Evolutionary conservation across 2,113 vertebrate genomes (phyloP).

Genomic region (Vimba vimba): DNA sequence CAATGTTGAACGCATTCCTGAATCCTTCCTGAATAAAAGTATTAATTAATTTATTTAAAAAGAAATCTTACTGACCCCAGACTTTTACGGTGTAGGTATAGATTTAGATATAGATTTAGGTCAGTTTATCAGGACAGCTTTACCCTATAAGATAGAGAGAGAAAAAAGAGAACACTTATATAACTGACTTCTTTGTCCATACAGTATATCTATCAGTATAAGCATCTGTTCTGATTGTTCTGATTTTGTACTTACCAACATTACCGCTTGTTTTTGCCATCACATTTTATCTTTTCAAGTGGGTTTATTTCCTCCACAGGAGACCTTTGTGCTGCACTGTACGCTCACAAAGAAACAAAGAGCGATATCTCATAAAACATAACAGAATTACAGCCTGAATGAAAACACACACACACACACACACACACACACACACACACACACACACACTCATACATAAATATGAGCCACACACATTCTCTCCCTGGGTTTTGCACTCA

Average conservation of each 20-base stretch:
- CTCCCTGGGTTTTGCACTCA: conserved; percentile 17
- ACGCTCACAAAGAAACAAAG: conserved; percentile 50
- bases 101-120: conserved; percentile 35
- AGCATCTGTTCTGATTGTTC: not conserved
- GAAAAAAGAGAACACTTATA: conserved; percentile 5
- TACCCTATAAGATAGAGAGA: not conserved
- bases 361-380: conserved; percentile 48
- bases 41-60: too few species aligned
- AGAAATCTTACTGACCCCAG: not conserved
- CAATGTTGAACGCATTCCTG: too few species aligned
- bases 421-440: conserved; percentile 31
- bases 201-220: not conserved
- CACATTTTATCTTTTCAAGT: conserved; percentile 11
- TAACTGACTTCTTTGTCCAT: not conserved
- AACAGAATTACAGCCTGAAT: conserved; percentile 43
- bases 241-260: conserved; percentile 8
- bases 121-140: conserved; percentile 39
- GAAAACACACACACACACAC: conserved; percentile 27
- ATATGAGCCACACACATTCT: conserved; percentile 29
- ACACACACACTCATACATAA: conserved; percentile 10
- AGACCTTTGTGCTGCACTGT: conserved; percentile 8
- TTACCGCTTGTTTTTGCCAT: not conserved
- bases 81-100: not conserved
- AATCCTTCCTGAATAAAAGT: not conserved
- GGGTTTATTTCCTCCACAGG: not conserved